A percentile compares a stretch with the other conserved stretches of the same genome.
These are phyloP conservation scores for Anarhynchus alexandrinus DNA, from an alignment of 2,113 vertebrate species.

Conservation along the genomic window DNA sequence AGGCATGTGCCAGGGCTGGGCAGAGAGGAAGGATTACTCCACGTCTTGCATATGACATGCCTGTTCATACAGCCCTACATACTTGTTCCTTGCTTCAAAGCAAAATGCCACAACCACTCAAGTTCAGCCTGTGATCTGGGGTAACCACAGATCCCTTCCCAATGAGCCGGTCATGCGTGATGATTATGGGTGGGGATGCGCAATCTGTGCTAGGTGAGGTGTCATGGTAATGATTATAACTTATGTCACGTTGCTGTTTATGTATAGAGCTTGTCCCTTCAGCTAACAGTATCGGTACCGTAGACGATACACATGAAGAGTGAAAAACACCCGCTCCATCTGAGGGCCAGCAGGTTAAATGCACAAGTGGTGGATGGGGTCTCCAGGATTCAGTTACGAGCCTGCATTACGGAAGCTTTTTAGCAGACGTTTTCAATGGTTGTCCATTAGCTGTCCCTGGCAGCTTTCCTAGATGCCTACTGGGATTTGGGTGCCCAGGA, in stretches of 20 bases:
- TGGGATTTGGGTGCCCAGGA: not conserved
- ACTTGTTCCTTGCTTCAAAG: not conserved
- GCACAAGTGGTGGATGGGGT: no score
- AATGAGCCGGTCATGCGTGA: not conserved
- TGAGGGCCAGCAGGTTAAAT: not conserved
- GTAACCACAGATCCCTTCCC: not conserved
- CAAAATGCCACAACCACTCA: not conserved
- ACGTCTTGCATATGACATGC: not conserved
- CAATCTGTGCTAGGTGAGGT: not conserved
- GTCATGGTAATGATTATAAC: not conserved
- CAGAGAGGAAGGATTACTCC: not conserved
- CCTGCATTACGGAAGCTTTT: not conserved
- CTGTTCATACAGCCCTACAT: not conserved
- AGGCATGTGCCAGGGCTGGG: not conserved
- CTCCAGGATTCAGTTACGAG: not conserved
- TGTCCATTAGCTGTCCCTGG: not conserved
- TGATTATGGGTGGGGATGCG: not conserved
- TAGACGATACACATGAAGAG: not conserved
- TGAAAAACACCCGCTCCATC: rapidly evolving
- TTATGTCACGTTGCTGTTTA: not conserved
- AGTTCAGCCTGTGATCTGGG: not conserved
- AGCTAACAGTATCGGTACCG: not conserved
- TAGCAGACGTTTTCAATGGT: not conserved
- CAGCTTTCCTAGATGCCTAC: not conserved
- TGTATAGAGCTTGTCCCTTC: not conserved